phyloP scores from a whole-genome alignment of 2,888 invertebrate species.

The Tupiocoris notatus region DNA sequence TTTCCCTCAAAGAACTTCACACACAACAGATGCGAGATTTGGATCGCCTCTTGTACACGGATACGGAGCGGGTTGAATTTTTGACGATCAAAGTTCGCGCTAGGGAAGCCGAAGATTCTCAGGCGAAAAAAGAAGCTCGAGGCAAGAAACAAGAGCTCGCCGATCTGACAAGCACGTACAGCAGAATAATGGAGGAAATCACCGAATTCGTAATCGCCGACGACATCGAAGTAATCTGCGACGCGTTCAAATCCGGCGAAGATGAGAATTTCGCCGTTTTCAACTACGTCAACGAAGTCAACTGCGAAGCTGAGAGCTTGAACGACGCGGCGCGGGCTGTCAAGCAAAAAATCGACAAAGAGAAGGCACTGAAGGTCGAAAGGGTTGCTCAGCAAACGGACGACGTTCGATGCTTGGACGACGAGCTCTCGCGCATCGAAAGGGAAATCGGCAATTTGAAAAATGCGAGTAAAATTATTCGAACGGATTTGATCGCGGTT shows the following conservation, averaged over 20 bases:
- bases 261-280: slow-evolving; percentile 90
- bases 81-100: slow-evolving; percentile 74
- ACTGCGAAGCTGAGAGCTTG: slow-evolving; percentile 74
- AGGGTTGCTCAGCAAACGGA: slow-evolving; percentile 59
- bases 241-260: slow-evolving; percentile 77
- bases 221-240: slow-evolving; percentile 54
- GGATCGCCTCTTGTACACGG: slow-evolving; percentile 80
- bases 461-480: neutral
- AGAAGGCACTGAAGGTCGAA: slow-evolving; percentile 60
- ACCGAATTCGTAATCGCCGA: slow-evolving; percentile 49
- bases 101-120: slow-evolving; percentile 35
- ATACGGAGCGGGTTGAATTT: slow-evolving; percentile 79
- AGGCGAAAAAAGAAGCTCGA: slow-evolving; percentile 28
- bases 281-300: slow-evolving; percentile 85
- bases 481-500: slow-evolving; percentile 7
- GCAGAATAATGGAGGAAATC: slow-evolving; percentile 27
- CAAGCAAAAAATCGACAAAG: slow-evolving; percentile 62
- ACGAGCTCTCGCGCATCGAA: slow-evolving; percentile 14
- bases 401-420: slow-evolving; percentile 22
- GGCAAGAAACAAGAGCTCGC: slow-evolving; percentile 36
- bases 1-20: slow-evolving; percentile 67
- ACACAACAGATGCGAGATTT: slow-evolving; percentile 84
- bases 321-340: slow-evolving; percentile 67
- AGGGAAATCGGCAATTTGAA: slow-evolving; percentile 6
- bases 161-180: slow-evolving; percentile 30